Conservation (phyloP, 2,888 invertebrate species). For the Eupithecia subumbrata region DNA sequence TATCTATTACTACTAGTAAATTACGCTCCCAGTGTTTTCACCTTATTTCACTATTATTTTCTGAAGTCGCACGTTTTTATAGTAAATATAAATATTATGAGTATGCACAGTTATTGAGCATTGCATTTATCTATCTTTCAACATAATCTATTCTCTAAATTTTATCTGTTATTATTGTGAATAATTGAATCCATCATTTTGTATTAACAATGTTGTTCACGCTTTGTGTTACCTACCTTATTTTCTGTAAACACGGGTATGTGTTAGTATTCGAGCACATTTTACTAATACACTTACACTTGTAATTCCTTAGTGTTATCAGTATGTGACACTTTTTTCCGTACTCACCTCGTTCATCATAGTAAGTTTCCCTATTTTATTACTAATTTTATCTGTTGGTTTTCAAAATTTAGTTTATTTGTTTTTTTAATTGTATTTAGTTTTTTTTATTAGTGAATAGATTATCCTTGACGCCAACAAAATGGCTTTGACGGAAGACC, state of each 20-base stretch:
- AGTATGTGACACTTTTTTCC: no score
- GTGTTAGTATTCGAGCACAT: not conserved
- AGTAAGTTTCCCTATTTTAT: no score
- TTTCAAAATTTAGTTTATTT: no score
- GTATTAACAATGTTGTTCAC: not conserved
- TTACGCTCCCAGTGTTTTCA: not conserved
- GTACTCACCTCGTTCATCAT: no score
- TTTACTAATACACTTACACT: no score
- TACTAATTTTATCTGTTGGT: no score
- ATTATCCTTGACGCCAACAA: no score
- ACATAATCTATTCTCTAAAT: constrained; percentile 37
- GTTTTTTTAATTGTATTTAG: no score
- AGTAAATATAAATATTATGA: not conserved
- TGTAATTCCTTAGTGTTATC: no score
- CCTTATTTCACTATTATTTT: not conserved
- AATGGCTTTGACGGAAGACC: no score
- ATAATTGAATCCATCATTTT: not conserved
- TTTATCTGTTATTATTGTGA: constrained; percentile 42
- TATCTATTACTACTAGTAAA: not conserved
- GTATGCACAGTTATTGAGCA: not conserved
- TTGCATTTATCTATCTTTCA: not conserved
- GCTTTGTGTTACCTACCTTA: not conserved
- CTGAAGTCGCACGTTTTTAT: not conserved
- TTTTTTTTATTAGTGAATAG: no score
- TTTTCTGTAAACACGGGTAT: not conserved